Evolutionary conservation across 2,113 vertebrate genomes (phyloP).

Genomic region (Seriola rivoliana): DNA sequence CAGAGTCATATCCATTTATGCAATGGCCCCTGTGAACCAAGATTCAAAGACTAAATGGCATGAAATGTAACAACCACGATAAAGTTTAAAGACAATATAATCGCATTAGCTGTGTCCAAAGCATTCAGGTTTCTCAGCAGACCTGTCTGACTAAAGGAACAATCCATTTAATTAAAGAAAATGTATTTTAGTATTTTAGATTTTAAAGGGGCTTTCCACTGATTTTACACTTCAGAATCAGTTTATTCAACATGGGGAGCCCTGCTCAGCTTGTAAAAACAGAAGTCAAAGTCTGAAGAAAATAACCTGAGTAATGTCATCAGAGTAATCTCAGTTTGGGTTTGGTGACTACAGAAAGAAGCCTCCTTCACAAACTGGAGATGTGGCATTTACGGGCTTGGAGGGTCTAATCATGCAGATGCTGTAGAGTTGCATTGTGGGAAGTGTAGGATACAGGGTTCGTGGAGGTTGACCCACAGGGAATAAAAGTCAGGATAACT

Average conservation of each 20-base stretch:
- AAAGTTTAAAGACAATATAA: constrained; percentile 40
- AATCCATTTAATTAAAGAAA: neutral
- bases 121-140: neutral
- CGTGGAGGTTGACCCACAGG: neutral
- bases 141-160: constrained; percentile 17
- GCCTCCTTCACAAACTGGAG: neutral
- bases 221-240: neutral
- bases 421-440: neutral
- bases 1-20: constrained; percentile 44
- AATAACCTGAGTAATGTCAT: neutral
- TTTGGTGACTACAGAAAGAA: neutral
- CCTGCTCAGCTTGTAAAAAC: neutral
- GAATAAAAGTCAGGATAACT: neutral
- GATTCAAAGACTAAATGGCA: constrained; percentile 22
- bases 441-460: neutral
- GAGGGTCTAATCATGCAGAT: neutral
- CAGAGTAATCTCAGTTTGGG: neutral
- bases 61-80: constrained; percentile 35
- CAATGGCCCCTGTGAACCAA: constrained; percentile 25
- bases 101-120: constrained; percentile 21
- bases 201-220: neutral
- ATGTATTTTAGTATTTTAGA: neutral
- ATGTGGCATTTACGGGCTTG: neutral
- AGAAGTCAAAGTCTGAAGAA: neutral
- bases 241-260: neutral